Evolutionary conservation across 2,888 invertebrate genomes (phyloP).

Genomic region (Philopedon plagiatum): DNA sequence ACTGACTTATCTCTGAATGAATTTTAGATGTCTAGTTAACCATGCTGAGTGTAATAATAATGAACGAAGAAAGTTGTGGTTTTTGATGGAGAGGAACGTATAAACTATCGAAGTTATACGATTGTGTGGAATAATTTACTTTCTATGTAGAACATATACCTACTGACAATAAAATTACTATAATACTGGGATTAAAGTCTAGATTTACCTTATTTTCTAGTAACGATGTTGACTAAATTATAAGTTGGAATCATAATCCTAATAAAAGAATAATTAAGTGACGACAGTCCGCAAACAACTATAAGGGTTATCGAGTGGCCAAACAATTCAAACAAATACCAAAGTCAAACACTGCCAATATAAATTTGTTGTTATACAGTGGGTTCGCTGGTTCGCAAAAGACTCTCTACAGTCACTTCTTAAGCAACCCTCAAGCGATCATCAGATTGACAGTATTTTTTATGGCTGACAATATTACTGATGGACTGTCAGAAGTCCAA

Average conservation of each 20-base stretch:
- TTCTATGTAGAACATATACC: conserved; percentile 23
- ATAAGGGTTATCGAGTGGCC: too few relatives aligned
- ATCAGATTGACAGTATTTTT: too few relatives aligned
- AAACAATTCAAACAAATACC: too few relatives aligned
- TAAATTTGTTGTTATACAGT: too few relatives aligned
- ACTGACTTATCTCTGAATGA: conserved; percentile 27
- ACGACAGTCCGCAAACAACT: background rate
- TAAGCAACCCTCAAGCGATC: too few relatives aligned
- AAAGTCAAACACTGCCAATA: too few relatives aligned
- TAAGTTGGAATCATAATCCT: background rate
- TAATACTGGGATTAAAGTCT: background rate
- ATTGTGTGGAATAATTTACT: conserved; percentile 25
- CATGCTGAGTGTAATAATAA: conserved; percentile 22
- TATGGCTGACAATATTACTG: too few relatives aligned
- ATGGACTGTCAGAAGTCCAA: too few relatives aligned
- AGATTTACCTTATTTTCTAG: background rate
- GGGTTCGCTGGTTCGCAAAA: too few relatives aligned
- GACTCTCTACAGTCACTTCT: too few relatives aligned
- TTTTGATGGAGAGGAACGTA: conserved; percentile 18
- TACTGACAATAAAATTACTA: background rate
- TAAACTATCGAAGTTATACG: background rate
- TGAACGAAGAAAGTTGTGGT: conserved; percentile 35
- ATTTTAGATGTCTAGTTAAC: conserved; percentile 33
- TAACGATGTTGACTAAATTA: background rate
- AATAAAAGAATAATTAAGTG: background rate